A percentile compares a stretch with the other conserved stretches of the same genome.
Conservation (phyloP, 92 coral and sea anemone genomes). For the Actinostola sp. region DNA sequence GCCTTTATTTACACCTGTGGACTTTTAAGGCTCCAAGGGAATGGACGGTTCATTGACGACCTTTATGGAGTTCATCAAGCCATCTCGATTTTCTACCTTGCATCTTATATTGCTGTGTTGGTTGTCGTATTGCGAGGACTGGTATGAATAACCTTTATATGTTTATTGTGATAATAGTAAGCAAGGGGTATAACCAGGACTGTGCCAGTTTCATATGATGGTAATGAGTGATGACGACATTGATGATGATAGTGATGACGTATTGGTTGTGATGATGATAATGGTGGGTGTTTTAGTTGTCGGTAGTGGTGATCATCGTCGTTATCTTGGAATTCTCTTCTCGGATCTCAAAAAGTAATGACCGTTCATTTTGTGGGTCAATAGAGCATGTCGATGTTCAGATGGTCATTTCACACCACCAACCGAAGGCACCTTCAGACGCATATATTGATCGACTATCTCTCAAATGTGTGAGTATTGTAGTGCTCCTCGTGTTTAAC, state of each 20-base stretch:
- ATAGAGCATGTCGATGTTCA: constrained; percentile 27
- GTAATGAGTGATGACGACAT: too few species aligned
- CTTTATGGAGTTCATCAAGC: constrained; percentile 24
- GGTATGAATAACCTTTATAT: constrained; percentile 35
- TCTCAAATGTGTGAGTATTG: constrained; percentile 23
- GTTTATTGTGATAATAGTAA: not conserved
- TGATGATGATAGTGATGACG: too few species aligned
- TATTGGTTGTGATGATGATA: too few species aligned
- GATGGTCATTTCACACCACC: constrained; percentile 15
- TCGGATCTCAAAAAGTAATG: too few species aligned
- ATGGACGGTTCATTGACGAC: constrained; percentile 34
- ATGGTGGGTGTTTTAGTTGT: too few species aligned
- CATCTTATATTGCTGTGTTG: constrained; percentile 44
- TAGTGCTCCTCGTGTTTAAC: not conserved
- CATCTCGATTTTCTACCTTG: constrained; percentile 46
- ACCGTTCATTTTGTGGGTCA: not conserved
- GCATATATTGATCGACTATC: constrained; percentile 6
- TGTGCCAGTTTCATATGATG: too few species aligned
- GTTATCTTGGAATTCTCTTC: too few species aligned
- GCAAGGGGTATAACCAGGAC: not conserved
- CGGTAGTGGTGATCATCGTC: too few species aligned
- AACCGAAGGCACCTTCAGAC: constrained; percentile 20
- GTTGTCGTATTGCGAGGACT: constrained; percentile 57
- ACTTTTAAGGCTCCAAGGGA: constrained; percentile 64
- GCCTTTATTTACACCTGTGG: constrained; percentile 56